These are phyloP conservation scores for Vulpes ferrilata DNA, from an alignment of 2,113 vertebrate genomes.

Conservation along the genomic window DNA sequence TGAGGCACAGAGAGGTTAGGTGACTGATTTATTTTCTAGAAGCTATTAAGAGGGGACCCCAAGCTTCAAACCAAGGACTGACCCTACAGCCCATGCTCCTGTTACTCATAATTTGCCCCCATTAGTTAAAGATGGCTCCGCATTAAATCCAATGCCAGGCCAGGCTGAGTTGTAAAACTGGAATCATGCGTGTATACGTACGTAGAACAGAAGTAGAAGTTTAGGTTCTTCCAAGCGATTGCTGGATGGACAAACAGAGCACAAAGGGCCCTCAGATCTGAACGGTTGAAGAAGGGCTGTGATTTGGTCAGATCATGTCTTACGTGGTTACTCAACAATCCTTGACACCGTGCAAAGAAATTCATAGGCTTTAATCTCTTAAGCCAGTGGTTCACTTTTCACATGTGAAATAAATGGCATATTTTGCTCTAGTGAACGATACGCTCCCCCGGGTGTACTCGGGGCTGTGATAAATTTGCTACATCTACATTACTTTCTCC, in stretches of 20 bases:
- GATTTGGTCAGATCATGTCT: neutral
- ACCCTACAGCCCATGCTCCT: neutral
- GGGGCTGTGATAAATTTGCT: neutral
- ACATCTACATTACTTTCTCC: neutral
- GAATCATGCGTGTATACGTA: neutral
- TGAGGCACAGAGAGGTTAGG: neutral
- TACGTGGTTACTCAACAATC: neutral
- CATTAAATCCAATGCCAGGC: conserved; percentile 20
- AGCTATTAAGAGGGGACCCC: neutral
- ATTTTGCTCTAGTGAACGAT: neutral
- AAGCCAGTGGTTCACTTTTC: neutral
- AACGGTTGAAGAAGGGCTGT: neutral
- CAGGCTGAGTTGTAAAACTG: neutral
- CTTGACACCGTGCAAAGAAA: neutral
- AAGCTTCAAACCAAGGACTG: neutral
- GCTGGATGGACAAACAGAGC: neutral
- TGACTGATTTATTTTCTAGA: neutral
- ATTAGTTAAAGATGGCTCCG: neutral
- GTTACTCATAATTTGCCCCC: neutral
- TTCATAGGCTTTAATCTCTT: neutral
- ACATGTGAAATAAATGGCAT: neutral
- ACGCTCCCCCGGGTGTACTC: neutral
- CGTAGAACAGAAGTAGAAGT: neutral
- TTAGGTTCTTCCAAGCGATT: neutral
- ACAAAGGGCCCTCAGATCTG: no score